phyloP scores from a whole-genome alignment of 2,113 vertebrate species.

The Cyrtonyx montezumae region DNA sequence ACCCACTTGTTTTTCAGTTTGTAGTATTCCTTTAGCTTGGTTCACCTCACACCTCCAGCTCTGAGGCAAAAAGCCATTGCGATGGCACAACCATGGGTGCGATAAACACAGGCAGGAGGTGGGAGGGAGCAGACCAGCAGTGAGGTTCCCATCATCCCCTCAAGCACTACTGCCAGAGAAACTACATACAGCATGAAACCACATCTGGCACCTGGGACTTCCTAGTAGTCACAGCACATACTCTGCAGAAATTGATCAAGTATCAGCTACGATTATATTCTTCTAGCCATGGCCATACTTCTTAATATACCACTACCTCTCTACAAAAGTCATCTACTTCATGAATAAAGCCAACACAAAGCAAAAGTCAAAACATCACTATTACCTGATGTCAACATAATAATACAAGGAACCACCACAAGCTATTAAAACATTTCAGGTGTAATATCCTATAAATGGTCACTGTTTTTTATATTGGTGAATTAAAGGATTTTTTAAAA shows the following conservation, averaged over 20 bases:
- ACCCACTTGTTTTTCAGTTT: background rate
- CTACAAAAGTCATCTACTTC: background rate
- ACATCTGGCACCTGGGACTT: background rate
- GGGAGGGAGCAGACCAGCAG: conserved; percentile 12
- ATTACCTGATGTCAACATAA: background rate
- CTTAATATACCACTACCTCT: background rate
- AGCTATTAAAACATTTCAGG: background rate
- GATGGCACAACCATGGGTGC: conserved; percentile 11
- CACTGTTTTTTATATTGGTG: background rate
- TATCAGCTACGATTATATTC: background rate
- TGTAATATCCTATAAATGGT: background rate
- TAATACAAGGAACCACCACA: background rate
- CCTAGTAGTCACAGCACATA: background rate
- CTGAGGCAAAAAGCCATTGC: conserved; percentile 19
- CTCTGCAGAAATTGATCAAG: background rate
- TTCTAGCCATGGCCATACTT: background rate
- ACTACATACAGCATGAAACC: background rate
- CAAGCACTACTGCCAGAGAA: background rate
- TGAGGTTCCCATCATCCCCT: conserved; percentile 10
- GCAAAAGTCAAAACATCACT: background rate
- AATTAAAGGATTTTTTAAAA: background rate
- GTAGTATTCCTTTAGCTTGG: conserved; percentile 21
- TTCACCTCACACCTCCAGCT: conserved; percentile 41
- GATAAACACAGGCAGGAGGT: conserved; percentile 50
- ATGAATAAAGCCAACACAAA: background rate